Evolutionary conservation across 2,888 invertebrate genomes (phyloP), one percentile per base, ranked within the genome.

Genomic region (Mamestra brassicae): DNA sequence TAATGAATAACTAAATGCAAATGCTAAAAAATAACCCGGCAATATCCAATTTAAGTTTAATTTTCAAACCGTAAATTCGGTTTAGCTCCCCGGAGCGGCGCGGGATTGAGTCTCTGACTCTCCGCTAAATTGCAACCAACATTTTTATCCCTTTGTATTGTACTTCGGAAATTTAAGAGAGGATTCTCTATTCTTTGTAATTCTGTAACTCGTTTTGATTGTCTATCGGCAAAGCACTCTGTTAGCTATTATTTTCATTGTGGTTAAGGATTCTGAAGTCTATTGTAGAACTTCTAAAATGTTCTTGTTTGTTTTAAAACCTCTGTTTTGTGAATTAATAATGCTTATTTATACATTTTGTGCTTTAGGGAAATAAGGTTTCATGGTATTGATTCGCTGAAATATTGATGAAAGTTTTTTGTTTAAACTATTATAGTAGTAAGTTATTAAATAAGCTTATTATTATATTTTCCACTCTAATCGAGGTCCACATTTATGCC

Each of bases 41-140:
- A 90, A 94, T 93, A 94, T 94, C 93, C 95, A 95, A 95, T 96
- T 95, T 96, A 93, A 94, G 93, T 95, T 95, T 95, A 95, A 96
- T 96, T 96, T 96, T 94, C 93, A 91, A 93, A 94, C 91, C 95
- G 94, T 94, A 95, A 96, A 96, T 95, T 96, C 91, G 92, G 94
- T 96, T 96, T 95, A 94, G 94, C 94, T 94, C 93, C 94, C 94
- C 93, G 92, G 92, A 91, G 93, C 92, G 93, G 88, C 87, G 88
- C 87, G 90, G 92, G 93, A 93, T 93, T 93, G 94, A 93, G 92
- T 90, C 91, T 87, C 88, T 88, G 92, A 91, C 91, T 92, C 91
- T 88, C 92, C 89, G 91, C 90, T 89, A 95, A 94, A 95, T 96
- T 95, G 95, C 94, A 94, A 83, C 89, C 89, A 93, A 92, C 92